Conservation (phyloP, 2,888 invertebrate genomes). For the Lapara coniferarum region DNA sequence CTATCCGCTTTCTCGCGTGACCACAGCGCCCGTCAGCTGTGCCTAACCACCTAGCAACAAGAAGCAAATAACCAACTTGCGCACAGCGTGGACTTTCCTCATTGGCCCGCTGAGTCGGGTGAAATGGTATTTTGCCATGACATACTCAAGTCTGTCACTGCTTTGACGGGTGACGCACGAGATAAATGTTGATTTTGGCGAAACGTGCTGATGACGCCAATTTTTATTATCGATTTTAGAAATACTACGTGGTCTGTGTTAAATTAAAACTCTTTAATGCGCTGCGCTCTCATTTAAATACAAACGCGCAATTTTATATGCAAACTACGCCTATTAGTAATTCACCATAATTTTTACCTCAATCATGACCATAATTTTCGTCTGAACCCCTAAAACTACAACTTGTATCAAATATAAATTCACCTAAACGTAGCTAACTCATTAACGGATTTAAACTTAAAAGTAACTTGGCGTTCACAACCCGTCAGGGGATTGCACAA, state of each 20-base stretch:
- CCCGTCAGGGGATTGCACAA: constrained; percentile 33
- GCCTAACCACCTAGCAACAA: constrained; percentile 36
- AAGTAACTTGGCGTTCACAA: constrained; percentile 32
- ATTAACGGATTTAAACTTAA: constrained; percentile 1
- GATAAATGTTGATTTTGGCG: background rate
- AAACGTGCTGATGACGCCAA: background rate
- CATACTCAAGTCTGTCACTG: constrained; percentile 6
- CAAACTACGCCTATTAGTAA: too few relatives aligned
- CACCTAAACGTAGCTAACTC: background rate
- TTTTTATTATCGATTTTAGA: background rate
- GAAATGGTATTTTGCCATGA: background rate
- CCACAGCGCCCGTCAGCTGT: constrained; percentile 33
- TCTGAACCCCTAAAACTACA: too few relatives aligned
- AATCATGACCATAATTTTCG: background rate
- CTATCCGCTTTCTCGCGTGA: constrained; percentile 69
- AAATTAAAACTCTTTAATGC: too few relatives aligned
- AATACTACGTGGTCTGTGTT: background rate
- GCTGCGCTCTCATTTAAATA: too few relatives aligned
- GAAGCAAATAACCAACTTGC: background rate
- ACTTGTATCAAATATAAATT: too few relatives aligned
- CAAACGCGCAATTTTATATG: too few relatives aligned
- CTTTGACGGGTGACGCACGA: constrained; percentile 17
- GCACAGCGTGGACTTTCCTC: constrained; percentile 17
- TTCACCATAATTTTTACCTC: background rate
- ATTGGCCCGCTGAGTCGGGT: constrained; percentile 22